Percentiles rank a stretch among this genome's conserved stretches.
Conservation (phyloP, 2,113 vertebrate genomes). For the Serilophus lunatus region DNA sequence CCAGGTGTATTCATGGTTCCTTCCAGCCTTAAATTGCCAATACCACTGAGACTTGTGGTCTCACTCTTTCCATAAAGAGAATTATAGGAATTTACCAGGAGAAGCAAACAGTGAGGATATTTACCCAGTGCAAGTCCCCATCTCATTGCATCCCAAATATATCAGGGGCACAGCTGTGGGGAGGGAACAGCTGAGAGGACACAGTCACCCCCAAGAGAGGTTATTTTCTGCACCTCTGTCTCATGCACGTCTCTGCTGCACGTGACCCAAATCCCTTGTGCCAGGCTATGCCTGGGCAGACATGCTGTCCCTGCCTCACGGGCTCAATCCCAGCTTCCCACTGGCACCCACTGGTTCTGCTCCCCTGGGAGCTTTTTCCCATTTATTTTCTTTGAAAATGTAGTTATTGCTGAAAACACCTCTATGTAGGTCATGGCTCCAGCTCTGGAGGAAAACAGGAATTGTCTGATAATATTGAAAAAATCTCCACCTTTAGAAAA, state of each 20-base stretch:
- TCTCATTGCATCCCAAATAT: accelerated
- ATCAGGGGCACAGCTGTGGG: not conserved
- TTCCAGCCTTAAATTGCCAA: not conserved
- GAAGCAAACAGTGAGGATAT: accelerated
- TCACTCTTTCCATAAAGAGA: not conserved
- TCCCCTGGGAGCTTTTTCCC: not conserved
- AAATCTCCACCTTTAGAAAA: not conserved
- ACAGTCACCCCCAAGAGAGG: accelerated
- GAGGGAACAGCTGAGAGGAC: not conserved
- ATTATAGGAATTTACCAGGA: not conserved
- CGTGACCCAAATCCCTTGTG: accelerated
- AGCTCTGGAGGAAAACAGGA: not conserved
- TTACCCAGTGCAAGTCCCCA: not conserved
- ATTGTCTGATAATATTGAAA: not conserved
- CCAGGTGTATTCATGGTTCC: not conserved
- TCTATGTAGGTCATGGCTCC: accelerated
- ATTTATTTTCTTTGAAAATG: not conserved
- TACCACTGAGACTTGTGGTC: not conserved
- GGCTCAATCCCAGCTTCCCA: not conserved
- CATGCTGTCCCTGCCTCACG: accelerated
- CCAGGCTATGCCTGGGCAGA: not conserved
- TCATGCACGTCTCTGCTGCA: accelerated
- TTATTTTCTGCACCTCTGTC: not conserved
- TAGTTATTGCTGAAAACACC: not conserved
- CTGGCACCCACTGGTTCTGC: not conserved